phyloP scores from a whole-genome alignment of 2,113 vertebrate genomes.

The Cyanistes caeruleus region DNA sequence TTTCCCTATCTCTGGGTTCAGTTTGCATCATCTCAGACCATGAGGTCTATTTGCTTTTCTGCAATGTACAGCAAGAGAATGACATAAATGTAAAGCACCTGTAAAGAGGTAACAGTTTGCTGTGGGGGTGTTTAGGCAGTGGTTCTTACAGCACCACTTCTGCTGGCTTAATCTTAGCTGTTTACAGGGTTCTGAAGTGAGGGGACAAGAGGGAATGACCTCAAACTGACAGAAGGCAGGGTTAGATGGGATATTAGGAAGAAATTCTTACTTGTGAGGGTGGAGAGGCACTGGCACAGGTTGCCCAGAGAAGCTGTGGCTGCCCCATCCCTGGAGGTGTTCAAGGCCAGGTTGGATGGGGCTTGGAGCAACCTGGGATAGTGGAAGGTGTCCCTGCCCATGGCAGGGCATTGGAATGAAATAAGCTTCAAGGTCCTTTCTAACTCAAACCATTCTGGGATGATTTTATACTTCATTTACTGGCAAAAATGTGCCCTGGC shows the following conservation, averaged over 20 bases:
- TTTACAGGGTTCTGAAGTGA: not conserved
- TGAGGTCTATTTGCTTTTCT: not conserved
- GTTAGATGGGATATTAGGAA: not conserved
- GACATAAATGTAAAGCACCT: not conserved
- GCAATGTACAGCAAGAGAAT: not conserved
- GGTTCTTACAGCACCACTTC: rapidly evolving
- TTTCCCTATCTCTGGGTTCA: not conserved
- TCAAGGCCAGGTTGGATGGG: not conserved
- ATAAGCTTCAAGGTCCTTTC: not conserved
- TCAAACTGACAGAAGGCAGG: not conserved
- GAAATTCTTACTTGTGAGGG: not conserved
- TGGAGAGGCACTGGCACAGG: not conserved
- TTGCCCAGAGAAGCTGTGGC: not conserved
- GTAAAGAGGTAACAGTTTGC: not conserved
- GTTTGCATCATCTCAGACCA: not conserved
- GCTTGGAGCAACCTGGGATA: not conserved
- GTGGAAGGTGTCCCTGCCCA: not conserved
- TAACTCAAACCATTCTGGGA: not conserved
- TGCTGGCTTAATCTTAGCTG: not conserved
- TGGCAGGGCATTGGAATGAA: not conserved
- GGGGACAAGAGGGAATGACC: not conserved
- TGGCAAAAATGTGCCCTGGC: not conserved
- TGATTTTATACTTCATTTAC: not conserved
- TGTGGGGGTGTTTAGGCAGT: not conserved
- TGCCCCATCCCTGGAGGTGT: not conserved